Percentiles rank a stretch among this genome's conserved stretches.
Conservation (phyloP, 2,113 vertebrate genomes). For the Prionailurus bengalensis region DNA sequence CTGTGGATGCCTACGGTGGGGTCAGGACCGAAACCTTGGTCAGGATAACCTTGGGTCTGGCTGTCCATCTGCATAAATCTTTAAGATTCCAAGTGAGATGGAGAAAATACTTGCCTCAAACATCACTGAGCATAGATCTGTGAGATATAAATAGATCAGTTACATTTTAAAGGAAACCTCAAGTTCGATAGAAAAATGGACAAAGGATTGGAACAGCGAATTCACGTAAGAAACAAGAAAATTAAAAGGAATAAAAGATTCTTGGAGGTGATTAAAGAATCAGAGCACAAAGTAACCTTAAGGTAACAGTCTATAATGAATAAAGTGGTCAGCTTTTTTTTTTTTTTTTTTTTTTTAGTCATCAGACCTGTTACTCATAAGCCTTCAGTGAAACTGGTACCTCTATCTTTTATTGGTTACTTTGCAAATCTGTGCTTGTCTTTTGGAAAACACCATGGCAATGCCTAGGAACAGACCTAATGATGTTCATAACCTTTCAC, state of each 20-base stretch:
- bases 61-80: background rate
- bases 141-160: background rate
- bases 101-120: background rate
- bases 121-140: background rate
- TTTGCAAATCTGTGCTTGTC: background rate
- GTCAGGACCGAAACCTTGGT: background rate
- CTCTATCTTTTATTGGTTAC: background rate
- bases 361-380: background rate
- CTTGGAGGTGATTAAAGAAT: constrained; percentile 2
- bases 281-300: background rate
- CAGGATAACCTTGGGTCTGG: background rate
- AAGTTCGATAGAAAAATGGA: background rate
- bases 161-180: background rate
- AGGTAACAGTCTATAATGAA: background rate
- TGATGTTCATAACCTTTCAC: background rate
- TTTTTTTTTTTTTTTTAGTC: background rate
- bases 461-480: background rate
- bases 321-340: background rate
- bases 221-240: constrained; percentile 7
- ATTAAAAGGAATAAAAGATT: background rate
- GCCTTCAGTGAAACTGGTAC: background rate
- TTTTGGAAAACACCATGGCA: background rate
- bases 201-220: background rate
- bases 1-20: background rate
- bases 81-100: background rate